Base-by-base conservation (phyloP, 2,888 invertebrate species). In the Hirudinaria manillensis region DNA sequence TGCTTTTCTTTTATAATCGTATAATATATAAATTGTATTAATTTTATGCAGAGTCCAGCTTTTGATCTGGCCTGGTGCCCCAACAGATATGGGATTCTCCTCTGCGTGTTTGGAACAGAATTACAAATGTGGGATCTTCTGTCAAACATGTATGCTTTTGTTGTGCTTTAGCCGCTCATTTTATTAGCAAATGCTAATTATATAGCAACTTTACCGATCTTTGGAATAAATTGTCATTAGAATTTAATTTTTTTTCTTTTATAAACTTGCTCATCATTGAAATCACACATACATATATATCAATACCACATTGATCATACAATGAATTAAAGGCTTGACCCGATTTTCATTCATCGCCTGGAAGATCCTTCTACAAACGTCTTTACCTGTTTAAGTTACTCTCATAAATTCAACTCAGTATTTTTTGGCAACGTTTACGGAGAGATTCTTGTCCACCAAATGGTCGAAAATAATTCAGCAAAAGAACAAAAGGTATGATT, bases 81-180 rank as follows among this genome's bases (percentile, higher is more conserved):
- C 19, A 34, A 65, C 38, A 29, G 45, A 6, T 21, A 65, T 19
- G 73, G 73, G 34, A 24, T 45, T 27, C 61, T 73, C 10, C 24
- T 65, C 13, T 73, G 73, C 27, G 21, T 73, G 6, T 73, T 65
- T 36, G 73, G 73, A 29, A 53, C 73, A 53, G 73, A 73, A 73
- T 55, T 73, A 24, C 73, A 73, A 65, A 65, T 73, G 27, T 73
- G 73, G 73, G 65, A 65, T 36, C 55, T 73, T 27, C 36, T 61
- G 27, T 19, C 34, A n/a, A 73, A 55, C 56, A 73, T 36, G 73
- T 65, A 56, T 36, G 73, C n/a, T 72, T 19, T 32, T 27, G 4
- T 72, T 16, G 16, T 45, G 16, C 16, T 45, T 38, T 45, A 7
- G 45, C 16, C 16, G 45, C 13, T 45, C 1, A 45, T 16, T n/a